Base-by-base conservation (phyloP, 2,888 invertebrate genomes). In the Axea sp. region DNA sequence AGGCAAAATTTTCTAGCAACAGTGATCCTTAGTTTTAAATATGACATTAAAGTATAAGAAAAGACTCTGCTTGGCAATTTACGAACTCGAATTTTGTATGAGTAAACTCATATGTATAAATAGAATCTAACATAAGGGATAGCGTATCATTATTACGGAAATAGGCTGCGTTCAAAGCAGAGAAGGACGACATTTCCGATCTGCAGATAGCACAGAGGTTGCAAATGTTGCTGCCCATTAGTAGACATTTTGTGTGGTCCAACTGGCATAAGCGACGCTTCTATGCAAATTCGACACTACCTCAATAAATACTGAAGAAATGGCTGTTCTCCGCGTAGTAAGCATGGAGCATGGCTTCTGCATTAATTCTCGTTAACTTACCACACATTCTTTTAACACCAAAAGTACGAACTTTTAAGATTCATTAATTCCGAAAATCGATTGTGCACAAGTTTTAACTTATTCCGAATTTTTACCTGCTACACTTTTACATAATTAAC, bases 241-340 rank as follows among this genome's bases (percentile, higher is more conserved):
- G 85, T 83, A 83, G 83, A 82, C 83, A 85, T 84, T 86, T 85
- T 87, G 86, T 86, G 86, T 86, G 86, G 86, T 87, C 87, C 82
- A 69, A 49, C 64, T 67, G 73, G 77, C 75, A 78, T 76, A 81
- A 78, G 79, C 80, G 80, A 80, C 80, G 83, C 82, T 83, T 79
- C 81, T 86, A 86, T 86, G 86, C 84, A 85, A 86, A 86, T 87
- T 83, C 79, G 75, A 64, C 77, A 80, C 83, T 81, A 84, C 83
- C 84, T 80, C 83, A 84, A 87, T 87, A 87, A 86, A 87, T 86
- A 87, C 80, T 78, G 78, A 82, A 82, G 78, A 82, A 82, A 83
- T 83, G 80, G 80, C 78, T 75, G 76, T 73, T 73, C 59, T 39
- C 55, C 37, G 73, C 49, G 77, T 76, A 67, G 77, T 76, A 76